Evolutionary conservation across 2,888 invertebrate species (phyloP).

Genomic region (Empis stercorea): DNA sequence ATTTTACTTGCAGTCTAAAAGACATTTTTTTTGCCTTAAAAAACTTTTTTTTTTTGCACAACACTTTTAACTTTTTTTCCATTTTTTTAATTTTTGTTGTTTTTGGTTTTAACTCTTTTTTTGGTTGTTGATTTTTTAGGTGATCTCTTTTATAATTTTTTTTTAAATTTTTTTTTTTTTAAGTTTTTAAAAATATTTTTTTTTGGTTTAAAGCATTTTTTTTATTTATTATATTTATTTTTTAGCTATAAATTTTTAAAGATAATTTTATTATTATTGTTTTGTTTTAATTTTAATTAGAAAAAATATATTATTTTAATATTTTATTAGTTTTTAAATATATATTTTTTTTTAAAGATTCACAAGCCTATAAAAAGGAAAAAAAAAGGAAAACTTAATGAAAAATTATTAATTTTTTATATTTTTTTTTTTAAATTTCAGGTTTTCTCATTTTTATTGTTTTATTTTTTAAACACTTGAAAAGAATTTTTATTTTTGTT

Average conservation of each 20-base stretch:
- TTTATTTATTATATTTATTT: no score
- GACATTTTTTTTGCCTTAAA: no score
- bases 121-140: conserved; percentile 3
- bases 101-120: conserved; percentile 10
- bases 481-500: not conserved
- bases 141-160: not conserved
- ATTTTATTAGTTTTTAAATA: not conserved
- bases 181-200: not conserved
- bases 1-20: no score
- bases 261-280: conserved; percentile 2
- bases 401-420: not conserved
- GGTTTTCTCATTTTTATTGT: not conserved
- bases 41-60: no score
- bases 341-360: not conserved
- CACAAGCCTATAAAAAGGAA: not conserved
- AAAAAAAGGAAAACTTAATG: not conserved
- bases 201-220: not conserved
- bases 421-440: conserved; percentile 3
- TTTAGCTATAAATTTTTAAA: no score
- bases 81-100: conserved; percentile 9
- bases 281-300: conserved; percentile 5
- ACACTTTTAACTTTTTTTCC: conserved; percentile 7
- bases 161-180: not conserved
- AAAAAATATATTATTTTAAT: not conserved
- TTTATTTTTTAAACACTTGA: not conserved